These are phyloP conservation scores for Bombus polaris DNA, from an alignment of 1,140 invertebrate genomes.

Conservation along the genomic window DNA sequence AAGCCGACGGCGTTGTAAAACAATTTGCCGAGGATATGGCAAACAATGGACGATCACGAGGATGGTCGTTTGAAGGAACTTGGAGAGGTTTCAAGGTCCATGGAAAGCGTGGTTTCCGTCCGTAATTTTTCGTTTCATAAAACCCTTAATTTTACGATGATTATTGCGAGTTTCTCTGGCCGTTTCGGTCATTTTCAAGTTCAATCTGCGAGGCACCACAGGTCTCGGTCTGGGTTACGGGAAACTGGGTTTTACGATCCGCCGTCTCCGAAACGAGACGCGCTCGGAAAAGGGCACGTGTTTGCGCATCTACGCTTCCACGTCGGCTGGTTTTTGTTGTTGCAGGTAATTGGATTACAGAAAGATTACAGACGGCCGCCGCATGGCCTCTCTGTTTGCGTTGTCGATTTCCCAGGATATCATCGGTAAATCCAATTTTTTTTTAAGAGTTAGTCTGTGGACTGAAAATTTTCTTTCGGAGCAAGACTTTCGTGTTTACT, in stretches of 20 bases:
- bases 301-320: neutral
- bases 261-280: neutral
- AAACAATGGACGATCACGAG: slow-evolving; percentile 75
- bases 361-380: neutral
- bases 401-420: neutral
- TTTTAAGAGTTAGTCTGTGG: slow-evolving; percentile 5
- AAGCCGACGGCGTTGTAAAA: slow-evolving; percentile 66
- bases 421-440: slow-evolving; percentile 44
- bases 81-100: neutral
- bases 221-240: slow-evolving; percentile 9
- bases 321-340: neutral
- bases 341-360: slow-evolving; percentile 44
- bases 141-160: slow-evolving; percentile 70
- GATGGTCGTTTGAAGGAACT: slow-evolving; percentile 1
- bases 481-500: neutral
- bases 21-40: slow-evolving; percentile 67
- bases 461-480: neutral
- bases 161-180: slow-evolving; percentile 36
- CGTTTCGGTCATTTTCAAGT: slow-evolving; percentile 48
- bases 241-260: slow-evolving; percentile 58
- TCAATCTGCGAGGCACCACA: slow-evolving; percentile 33
- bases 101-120: no score
- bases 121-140: slow-evolving; percentile 26
- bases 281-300: neutral
- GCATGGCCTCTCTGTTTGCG: slow-evolving; percentile 3